Percentiles rank a stretch among this genome's conserved stretches.
phyloP scores from a whole-genome alignment of 2,113 vertebrate species.

The Nanorana parkeri region DNA sequence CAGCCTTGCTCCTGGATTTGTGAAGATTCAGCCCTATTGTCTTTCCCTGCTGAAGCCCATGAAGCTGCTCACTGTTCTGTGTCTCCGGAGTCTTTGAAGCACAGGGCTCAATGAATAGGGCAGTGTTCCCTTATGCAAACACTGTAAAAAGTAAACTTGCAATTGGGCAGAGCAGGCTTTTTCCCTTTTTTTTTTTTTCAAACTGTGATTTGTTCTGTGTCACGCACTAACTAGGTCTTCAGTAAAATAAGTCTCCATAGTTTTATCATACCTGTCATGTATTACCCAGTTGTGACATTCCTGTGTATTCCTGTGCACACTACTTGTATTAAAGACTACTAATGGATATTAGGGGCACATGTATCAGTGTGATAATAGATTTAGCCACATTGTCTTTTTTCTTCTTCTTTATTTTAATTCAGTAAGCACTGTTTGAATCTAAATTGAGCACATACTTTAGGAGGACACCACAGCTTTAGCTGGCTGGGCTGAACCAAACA shows the following conservation, averaged over 20 bases:
- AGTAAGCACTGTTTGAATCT: too few relatives aligned
- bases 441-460: too few relatives aligned
- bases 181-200: constrained; percentile 11
- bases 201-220: constrained; percentile 14
- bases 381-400: too few relatives aligned
- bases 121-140: constrained; percentile 51
- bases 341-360: too few relatives aligned
- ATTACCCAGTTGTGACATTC: too few relatives aligned
- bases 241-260: constrained; percentile 5
- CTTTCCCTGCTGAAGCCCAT: constrained; percentile 25
- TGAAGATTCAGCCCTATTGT: constrained; percentile 38
- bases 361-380: too few relatives aligned
- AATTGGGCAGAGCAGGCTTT: constrained; percentile 23
- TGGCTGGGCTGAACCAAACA: too few relatives aligned
- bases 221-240: constrained; percentile 21
- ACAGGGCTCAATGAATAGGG: constrained; percentile 33
- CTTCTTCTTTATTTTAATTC: too few relatives aligned
- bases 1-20: constrained; percentile 25
- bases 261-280: too few relatives aligned
- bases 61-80: constrained; percentile 31
- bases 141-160: constrained; percentile 42
- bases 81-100: constrained; percentile 46
- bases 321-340: too few relatives aligned
- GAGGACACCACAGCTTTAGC: too few relatives aligned
- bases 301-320: too few relatives aligned